Base-by-base conservation (phyloP, 1,140 invertebrate species). In the Macrostomum lignano region DNA sequence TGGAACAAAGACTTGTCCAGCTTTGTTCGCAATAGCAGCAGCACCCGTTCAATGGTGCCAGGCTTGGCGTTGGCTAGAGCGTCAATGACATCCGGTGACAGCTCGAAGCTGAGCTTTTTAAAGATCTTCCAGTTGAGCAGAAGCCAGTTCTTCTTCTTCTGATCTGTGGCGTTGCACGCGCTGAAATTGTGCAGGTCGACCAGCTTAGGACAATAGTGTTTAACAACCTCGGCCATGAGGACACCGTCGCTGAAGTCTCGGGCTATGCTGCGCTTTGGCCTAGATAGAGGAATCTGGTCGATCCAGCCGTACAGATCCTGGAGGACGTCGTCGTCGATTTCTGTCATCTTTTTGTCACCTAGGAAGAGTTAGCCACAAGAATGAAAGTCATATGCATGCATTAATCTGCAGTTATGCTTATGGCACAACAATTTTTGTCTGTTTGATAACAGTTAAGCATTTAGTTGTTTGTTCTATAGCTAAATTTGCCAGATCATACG, bases 161-260 rank as follows among this genome's bases (percentile, higher is more conserved):
- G 46, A 31, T 47, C 44, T 14, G 41, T 41, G 10, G 37, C 25
- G 32, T 40, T 42, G 14, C 46, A 44, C 2, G 49, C 40, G 10
- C 42, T 31, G 33, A 50, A 56, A 39, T 52, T 55, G 38, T 57
- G 51, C n/a, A 52, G 25, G 31, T 57, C 49, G 5, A 58, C 46
- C 26, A 51, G 33, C 21, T 42, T 34, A 9, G 55, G 53, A 31
- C 52, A 47, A 40, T 48, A 51, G 40, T 54, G 40, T 32, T 51
- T 48, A 9, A 58, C 36, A 2, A 55, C 33, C 30, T 57, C 55
- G 7, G 53, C 50, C n/a, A 47, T 38, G 36, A 55, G 36, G 7
- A 58, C 55, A 31, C 49, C 56, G 46, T 58, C 56, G 21, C 49
- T 45, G 39, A 59, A 59, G 40, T 59, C 56, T 42, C 52, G 47